Evolutionary conservation across 1,140 invertebrate genomes (phyloP).

Genomic region (Trichonephila inaurata): DNA sequence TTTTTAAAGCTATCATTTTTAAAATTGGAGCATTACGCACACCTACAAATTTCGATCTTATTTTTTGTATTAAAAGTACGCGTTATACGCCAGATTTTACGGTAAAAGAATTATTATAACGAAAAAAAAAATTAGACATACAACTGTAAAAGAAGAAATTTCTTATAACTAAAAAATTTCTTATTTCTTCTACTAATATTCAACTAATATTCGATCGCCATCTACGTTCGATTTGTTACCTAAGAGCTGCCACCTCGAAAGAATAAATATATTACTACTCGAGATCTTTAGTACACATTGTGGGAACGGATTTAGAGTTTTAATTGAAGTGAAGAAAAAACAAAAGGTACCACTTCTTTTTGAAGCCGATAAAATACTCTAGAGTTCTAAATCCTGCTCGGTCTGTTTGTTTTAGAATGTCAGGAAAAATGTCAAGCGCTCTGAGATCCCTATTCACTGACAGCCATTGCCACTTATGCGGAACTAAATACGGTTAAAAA

Average conservation of each 20-base stretch:
- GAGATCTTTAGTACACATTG: neutral
- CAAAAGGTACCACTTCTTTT: neutral
- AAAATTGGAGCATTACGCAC: no score
- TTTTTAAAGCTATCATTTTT: no score
- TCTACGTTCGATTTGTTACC: neutral
- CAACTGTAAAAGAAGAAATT: no score
- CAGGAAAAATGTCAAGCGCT: neutral
- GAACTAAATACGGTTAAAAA: neutral
- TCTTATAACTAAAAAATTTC: no score
- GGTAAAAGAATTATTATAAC: no score
- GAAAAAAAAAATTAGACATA: no score
- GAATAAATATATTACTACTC: neutral
- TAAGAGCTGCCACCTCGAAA: neutral
- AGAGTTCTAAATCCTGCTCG: neutral
- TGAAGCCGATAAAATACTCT: neutral
- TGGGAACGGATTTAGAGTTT: neutral
- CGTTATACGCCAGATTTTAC: no score
- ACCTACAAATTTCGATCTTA: no score
- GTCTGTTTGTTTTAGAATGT: constrained; percentile 4
- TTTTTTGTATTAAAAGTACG: no score
- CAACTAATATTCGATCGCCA: neutral
- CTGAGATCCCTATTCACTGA: neutral
- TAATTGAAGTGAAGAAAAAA: neutral
- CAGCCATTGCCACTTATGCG: neutral
- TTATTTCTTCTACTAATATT: no score